Evolutionary conservation across 1,140 invertebrate genomes (phyloP), one percentile per base, ranked within the genome.

Genomic region (Hyles euphorbiae): DNA sequence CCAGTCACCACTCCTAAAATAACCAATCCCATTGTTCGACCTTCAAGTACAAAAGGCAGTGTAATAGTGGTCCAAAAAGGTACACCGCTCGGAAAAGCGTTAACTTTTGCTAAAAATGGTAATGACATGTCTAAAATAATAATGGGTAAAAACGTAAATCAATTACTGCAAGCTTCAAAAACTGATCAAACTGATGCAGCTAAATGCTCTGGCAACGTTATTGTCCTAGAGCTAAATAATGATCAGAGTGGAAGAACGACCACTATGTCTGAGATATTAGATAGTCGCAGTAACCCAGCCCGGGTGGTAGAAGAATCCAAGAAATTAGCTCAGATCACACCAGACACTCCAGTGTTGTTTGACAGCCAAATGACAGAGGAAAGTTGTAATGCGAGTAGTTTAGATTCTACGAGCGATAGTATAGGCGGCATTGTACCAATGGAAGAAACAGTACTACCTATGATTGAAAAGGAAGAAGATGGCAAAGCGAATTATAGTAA

Each of bases 301-400:
- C 68, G 70, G 5, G 56, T 56, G 1, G 9, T 67, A 2, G 79
- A 82, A 6, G 76, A 83, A 46, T 58, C 40, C 34, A 76, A 76
- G 51, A 76, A 78, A 36, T 33, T 71, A 22, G 55, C 76, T 36
- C 68, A 73, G 36, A 91, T 91, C 32, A 91, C 91, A 0, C 88
- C 89, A 71, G 91, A 92, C 55, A 91, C 91, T 2, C 91, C 90
- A 11, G 89, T 91, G 2, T 61, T 90, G 53, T 90, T 89, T 57
- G 81, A 89, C n/a, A 85, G 52, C 59, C 83, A 84, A 68, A 74
- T 88, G n/a, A 72, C 76, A 4, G 84, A 81, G 4, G 81, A 88
- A 44, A 75, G 74, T 8, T 87, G 87, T 58, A 88, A 83, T 61
- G 68, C 77, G 2, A 88, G 76, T 57, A 89, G 86, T 60, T 77